Percentiles rank a stretch among this genome's conserved stretches.
These are phyloP conservation scores for Cryptocephalus moraei DNA, from an alignment of 2,888 invertebrate species.

Conservation along the genomic window DNA sequence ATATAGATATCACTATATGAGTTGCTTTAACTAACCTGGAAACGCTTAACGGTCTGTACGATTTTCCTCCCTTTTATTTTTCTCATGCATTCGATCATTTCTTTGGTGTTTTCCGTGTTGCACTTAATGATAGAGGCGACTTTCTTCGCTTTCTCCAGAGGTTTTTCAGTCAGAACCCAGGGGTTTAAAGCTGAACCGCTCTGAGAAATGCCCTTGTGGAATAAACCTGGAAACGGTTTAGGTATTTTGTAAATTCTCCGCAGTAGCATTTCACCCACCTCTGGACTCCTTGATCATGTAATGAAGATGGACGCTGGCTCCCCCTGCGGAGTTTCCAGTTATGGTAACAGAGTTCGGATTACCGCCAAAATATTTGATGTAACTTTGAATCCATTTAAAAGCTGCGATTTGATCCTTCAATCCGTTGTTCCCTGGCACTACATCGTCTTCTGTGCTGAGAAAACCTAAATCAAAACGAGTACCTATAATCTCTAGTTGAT, in stretches of 20 bases:
- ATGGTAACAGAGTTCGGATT: slow-evolving; percentile 59
- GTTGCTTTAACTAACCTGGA: slow-evolving; percentile 27
- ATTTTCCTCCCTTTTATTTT: slow-evolving; percentile 42
- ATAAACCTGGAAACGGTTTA: slow-evolving; percentile 32
- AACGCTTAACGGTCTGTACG: slow-evolving; percentile 38
- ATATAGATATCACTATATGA: neutral
- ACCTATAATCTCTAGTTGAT: no score
- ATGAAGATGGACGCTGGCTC: slow-evolving; percentile 64
- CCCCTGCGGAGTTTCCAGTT: slow-evolving; percentile 63
- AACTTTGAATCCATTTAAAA: slow-evolving; percentile 56
- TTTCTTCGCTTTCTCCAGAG: slow-evolving; percentile 49
- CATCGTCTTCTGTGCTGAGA: slow-evolving; percentile 59
- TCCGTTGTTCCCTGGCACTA: slow-evolving; percentile 61
- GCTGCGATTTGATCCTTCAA: slow-evolving; percentile 65
- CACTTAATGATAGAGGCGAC: slow-evolving; percentile 56
- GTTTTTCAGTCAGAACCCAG: slow-evolving; percentile 45
- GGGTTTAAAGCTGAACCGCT: slow-evolving; percentile 60
- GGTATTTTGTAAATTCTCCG: neutral
- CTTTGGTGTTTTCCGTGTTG: slow-evolving; percentile 40
- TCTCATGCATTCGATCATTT: slow-evolving; percentile 48
- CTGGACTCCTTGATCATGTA: slow-evolving; percentile 44
- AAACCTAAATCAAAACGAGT: slow-evolving; percentile 45
- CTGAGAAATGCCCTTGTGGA: slow-evolving; percentile 53
- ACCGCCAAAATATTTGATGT: slow-evolving; percentile 62
- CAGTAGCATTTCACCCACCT: neutral